Base-by-base conservation (phyloP, 2,888 invertebrate genomes). In the Rhyacophila evoluta region DNA sequence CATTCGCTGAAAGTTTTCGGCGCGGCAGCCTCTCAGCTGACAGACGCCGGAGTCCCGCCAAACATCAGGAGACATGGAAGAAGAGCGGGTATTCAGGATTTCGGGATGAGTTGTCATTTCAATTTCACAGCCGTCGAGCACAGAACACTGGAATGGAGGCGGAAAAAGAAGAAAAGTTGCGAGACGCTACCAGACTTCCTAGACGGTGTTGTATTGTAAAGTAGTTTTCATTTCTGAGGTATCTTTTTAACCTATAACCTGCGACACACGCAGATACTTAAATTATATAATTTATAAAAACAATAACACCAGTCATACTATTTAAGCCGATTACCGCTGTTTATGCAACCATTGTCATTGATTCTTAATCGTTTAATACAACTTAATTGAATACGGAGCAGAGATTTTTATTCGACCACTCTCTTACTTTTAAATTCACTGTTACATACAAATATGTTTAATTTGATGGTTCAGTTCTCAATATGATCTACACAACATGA, bases 81-180 rank as follows among this genome's bases (percentile, higher is more conserved):
- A 55, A 55, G 55, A 15, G 55, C 55, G 55, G 55, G 55, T 55
- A 55, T 55, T 55, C 55, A 55, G 55, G 70, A 39, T 71, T 39
- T n/a, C 19, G 39, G 75, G 76, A 72, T 76, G 36, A 70, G 76
- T 72, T 76, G 76, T 76, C 76, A 76, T 76, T 76, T 76, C 76
- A 76, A 76, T 76, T 76, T 76, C 76, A 76, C 76, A 78, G 78
- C 41, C 74, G 72, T 71, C 74, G 78, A 39, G 27, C 36, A 25
- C 74, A 74, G 71, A 67, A 68, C 70, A 68, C 67, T 36, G 15
- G 27, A 36, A 25, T 28, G 69, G 27, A 68, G 27, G 29, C 39
- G 71, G 41, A 74, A 41, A 41, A 55, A 55, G 41, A 36, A 74
- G 74, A 74, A 41, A 74, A 41, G 55, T 27, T 39, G 5, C 12